These are phyloP conservation scores for Phoenicopterus ruber DNA, from an alignment of 2,113 vertebrate genomes.

Conservation along the genomic window DNA sequence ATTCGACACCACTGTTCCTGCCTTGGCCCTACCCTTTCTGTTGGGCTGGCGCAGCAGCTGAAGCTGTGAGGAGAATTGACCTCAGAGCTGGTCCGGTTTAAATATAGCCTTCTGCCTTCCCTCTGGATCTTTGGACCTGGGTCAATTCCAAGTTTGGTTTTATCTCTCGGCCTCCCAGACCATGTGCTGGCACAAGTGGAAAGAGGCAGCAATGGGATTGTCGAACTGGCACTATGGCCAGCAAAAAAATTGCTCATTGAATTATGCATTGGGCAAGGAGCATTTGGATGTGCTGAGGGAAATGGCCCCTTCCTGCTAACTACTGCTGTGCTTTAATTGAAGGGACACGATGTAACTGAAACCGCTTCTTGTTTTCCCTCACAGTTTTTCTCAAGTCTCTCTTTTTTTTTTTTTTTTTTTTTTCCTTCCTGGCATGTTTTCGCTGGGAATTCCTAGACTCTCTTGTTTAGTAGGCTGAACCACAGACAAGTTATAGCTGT, in stretches of 20 bases:
- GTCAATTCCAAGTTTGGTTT: not conserved
- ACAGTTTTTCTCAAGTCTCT: not conserved
- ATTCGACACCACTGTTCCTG: fast-evolving
- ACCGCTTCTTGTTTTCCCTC: not conserved
- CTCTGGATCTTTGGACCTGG: not conserved
- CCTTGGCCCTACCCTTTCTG: not conserved
- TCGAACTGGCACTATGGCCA: not conserved
- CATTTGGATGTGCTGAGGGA: not conserved
- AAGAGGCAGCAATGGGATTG: not conserved
- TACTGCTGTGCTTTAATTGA: not conserved
- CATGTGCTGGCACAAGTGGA: not conserved
- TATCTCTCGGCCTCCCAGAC: not conserved
- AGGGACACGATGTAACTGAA: not conserved
- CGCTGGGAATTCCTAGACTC: not conserved
- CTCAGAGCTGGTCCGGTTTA: not conserved
- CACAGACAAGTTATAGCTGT: not conserved
- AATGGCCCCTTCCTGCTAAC: not conserved
- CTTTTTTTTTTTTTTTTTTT: not conserved
- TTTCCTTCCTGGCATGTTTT: not conserved
- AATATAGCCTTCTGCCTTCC: not conserved
- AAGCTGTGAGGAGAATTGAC: not conserved
- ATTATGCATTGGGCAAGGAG: not conserved
- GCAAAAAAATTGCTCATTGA: not conserved
- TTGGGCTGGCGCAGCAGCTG: not conserved
- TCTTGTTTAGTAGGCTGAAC: not conserved